phyloP scores from a whole-genome alignment of 2,797 vertebrate genomes.

The Esox lucius region DNA sequence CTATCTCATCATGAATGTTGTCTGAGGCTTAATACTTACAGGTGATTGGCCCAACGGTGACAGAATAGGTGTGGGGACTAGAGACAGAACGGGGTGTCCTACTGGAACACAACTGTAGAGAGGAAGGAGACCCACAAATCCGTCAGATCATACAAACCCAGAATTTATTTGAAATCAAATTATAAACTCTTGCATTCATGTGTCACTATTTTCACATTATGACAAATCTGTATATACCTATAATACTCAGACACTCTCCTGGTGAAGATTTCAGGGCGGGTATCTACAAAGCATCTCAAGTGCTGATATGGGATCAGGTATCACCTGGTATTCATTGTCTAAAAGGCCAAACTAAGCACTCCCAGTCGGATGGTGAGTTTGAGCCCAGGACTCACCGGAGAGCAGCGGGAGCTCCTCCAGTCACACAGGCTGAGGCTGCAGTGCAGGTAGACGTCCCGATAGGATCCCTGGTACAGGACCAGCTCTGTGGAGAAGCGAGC shows the following conservation, averaged over 20 bases:
- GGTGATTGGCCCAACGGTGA: conserved; percentile 3
- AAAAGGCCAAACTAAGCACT: not conserved
- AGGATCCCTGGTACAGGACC: conserved; percentile 61
- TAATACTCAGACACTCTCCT: too few species aligned
- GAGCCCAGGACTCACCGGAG: conserved; percentile 3
- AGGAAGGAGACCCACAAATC: not conserved
- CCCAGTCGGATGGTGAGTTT: not conserved
- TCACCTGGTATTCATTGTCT: too few species aligned
- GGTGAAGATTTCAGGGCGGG: not conserved
- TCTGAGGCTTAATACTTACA: not conserved
- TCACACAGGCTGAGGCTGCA: conserved; percentile 64
- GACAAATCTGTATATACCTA: too few species aligned
- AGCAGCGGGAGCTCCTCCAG: conserved; percentile 33
- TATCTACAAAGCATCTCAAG: too few species aligned
- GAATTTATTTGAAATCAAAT: too few species aligned
- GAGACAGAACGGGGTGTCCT: conserved; percentile 1
- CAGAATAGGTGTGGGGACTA: not conserved
- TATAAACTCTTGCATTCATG: too few species aligned
- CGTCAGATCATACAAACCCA: too few species aligned
- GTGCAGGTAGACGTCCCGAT: conserved; percentile 60
- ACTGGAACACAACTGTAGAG: not conserved
- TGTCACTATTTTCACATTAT: too few species aligned
- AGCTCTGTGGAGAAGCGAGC: conserved; percentile 64
- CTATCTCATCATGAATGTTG: not conserved
- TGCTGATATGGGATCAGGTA: too few species aligned